These are phyloP conservation scores for Hippotragus niger DNA, from an alignment of 2,113 vertebrate species.

Conservation along the genomic window DNA sequence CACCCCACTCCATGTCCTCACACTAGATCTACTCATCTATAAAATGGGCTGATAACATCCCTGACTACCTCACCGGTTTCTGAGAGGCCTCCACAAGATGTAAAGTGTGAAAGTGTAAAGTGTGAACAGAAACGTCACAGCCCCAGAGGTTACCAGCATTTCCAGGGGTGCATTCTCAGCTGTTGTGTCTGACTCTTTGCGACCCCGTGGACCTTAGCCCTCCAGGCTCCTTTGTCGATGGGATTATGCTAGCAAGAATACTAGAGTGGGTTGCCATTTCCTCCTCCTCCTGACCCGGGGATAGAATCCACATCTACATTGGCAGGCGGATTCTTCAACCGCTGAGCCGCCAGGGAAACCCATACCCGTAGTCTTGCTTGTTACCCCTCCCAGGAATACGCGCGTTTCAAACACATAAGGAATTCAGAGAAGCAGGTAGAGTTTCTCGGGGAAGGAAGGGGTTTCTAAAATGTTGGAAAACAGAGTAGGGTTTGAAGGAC, in stretches of 20 bases:
- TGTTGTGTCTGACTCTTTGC: neutral
- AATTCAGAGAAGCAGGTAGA: neutral
- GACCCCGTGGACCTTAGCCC: neutral
- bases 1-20: neutral
- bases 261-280: neutral
- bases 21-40: neutral
- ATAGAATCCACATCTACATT: neutral
- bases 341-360: neutral
- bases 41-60: neutral
- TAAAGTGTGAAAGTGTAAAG: neutral
- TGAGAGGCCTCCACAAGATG: neutral
- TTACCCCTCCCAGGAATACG: neutral
- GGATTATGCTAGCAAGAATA: neutral
- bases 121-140: neutral
- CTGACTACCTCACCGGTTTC: neutral
- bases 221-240: neutral
- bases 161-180: neutral
- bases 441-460: neutral
- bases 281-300: neutral
- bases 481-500: constrained; percentile 52
- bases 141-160: neutral
- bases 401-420: neutral
- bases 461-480: constrained; percentile 38
- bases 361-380: neutral
- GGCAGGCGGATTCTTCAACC: neutral